These are phyloP conservation scores for Melanotaenia parkinsoni DNA, from an alignment of 2,797 vertebrate species.

Conservation along the genomic window DNA sequence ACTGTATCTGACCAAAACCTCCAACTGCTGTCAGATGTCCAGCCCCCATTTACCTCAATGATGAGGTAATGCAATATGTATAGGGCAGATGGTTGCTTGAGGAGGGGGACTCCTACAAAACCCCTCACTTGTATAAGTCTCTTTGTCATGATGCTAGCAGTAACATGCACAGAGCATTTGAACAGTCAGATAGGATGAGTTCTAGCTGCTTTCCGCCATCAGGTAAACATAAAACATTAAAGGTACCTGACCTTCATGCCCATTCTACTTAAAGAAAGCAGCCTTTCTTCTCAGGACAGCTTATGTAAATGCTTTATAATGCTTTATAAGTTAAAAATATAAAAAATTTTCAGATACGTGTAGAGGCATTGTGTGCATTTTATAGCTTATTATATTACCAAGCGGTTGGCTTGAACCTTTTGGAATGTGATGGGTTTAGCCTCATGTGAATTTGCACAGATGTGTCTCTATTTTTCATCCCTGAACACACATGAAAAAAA, in stretches of 20 bases:
- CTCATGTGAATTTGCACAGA: background rate
- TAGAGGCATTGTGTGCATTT: background rate
- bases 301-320: constrained; percentile 3
- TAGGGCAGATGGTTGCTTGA: constrained; percentile 55
- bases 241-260: constrained; percentile 15
- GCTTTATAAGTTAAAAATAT: background rate
- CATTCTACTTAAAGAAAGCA: constrained; percentile 22
- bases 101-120: constrained; percentile 13
- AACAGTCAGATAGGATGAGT: constrained; percentile 26
- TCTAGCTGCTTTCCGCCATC: constrained; percentile 23
- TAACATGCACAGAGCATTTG: constrained; percentile 20
- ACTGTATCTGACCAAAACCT: constrained; percentile 14
- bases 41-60: background rate
- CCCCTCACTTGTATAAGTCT: constrained; percentile 40
- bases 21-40: constrained; percentile 28
- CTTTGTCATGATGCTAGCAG: constrained; percentile 58
- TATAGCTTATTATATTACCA: background rate
- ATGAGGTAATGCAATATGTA: constrained; percentile 68
- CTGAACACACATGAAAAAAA: background rate
- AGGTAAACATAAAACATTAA: constrained; percentile 59
- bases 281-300: background rate
- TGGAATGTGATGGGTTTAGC: background rate
- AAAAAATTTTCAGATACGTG: background rate
- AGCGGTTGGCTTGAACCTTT: background rate
- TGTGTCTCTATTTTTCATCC: background rate